Base-by-base conservation (phyloP, 2,113 vertebrate genomes). In the Protomyctophum bolini region DNA sequence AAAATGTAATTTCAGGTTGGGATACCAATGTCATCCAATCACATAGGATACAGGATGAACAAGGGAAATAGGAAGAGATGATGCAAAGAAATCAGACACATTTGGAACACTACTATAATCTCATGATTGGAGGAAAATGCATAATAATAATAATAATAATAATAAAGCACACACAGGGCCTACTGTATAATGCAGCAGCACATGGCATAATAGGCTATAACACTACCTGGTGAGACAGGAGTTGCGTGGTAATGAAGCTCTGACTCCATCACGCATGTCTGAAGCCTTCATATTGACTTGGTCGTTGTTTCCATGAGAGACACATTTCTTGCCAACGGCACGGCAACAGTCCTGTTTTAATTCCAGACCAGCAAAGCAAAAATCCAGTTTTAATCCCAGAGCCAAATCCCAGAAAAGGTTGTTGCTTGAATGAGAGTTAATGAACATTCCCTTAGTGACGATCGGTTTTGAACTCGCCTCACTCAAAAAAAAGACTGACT, bases 221-320 rank as follows among this genome's bases (percentile, higher is more conserved):
- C 2, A 28, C 10, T 88, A 89, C 90, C 88, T 90, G 61, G 57
- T 8, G 61, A 48, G 15, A 15, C 51, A 10, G 8, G 2, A 56
- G 21, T 0, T 65, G 50, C 70, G 52, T 50, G 12, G 1, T 29
- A 14, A n/a, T 21, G 46, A 76, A 14, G 51, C 59, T 72, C 67
- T 70, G 5, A 41, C 33, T 4, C 52, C 9, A 21, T 47, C 63
- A 57, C 2, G 41, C 49, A 58, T 2, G 3, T 50, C 12, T 4
- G 63, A 11, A 72, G 54, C 65, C 57, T 33, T 59, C 65, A 79
- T 41, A 41, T 3, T 76, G 6, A 58, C 21, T 64, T 66, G 51
- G 8, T 73, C 73, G 50, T 75, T 71, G 72, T 85, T 65, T 80
- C 65, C 49, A 50, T 15, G 41, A 10, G 68, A 52, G 83, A 87